Conservation (phyloP, 2,888 invertebrate genomes). For the Tridacna gigas region DNA sequence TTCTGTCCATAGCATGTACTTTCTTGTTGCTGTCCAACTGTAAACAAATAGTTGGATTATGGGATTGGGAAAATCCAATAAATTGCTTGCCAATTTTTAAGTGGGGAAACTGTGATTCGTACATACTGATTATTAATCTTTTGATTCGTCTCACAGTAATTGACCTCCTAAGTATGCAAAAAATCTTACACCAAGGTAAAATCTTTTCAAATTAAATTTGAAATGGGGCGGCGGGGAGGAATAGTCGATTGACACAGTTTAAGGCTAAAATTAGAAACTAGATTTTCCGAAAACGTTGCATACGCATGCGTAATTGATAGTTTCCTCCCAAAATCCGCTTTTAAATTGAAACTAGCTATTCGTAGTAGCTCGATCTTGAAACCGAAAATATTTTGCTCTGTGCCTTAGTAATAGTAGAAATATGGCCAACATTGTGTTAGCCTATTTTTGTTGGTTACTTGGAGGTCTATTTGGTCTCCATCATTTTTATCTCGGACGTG, state of each 20-base stretch:
- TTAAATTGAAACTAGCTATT: no score
- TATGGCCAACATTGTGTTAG: slow-evolving; percentile 86
- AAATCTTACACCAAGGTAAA: neutral
- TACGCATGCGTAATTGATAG: slow-evolving; percentile 47
- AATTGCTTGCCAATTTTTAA: neutral
- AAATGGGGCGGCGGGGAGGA: neutral
- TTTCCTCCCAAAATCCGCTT: no score
- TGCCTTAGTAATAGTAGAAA: neutral
- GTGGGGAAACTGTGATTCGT: neutral
- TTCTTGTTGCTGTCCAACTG: slow-evolving; percentile 47
- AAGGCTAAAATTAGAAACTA: slow-evolving; percentile 46
- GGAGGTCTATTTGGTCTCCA: slow-evolving; percentile 96
- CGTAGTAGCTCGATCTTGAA: no score
- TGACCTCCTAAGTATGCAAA: neutral
- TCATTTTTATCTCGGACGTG: slow-evolving; percentile 94
- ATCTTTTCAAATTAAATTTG: slow-evolving; percentile 3
- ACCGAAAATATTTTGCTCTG: no score
- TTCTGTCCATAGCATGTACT: slow-evolving; percentile 76
- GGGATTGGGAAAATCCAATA: slow-evolving; percentile 53
- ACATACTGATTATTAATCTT: no score
- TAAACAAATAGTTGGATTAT: slow-evolving; percentile 68
- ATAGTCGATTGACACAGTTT: slow-evolving; percentile 38
- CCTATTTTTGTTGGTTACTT: slow-evolving; percentile 94
- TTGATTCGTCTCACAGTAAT: neutral
- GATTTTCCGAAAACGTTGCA: slow-evolving; percentile 24